Base-by-base conservation (phyloP, 2,797 vertebrate genomes). In the Aeoliscus strigatus region DNA sequence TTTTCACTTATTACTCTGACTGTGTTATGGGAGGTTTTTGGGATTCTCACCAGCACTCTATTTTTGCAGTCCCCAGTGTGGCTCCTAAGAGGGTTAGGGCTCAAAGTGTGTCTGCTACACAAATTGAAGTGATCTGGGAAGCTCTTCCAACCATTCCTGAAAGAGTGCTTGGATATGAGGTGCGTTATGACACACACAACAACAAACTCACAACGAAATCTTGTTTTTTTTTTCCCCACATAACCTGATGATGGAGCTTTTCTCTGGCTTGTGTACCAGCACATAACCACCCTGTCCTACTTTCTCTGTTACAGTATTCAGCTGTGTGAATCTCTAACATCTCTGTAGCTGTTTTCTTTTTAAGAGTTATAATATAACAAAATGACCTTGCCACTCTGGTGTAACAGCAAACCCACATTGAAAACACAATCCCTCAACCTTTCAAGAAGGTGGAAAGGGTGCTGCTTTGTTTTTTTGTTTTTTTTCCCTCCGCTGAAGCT, bases 151-250 rank as follows among this genome's bases (percentile, higher is more conserved):
- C 85, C 74, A 84, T 85, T 14, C 86, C 90, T 30, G 93, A 94
- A 39, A 89, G 89, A 80, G 87, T 97, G 43, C 90, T 96, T 7
- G 94, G 94, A 74, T 96, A 94, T 9, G 93, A 97, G 93, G 94
- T 97, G 81, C 51, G 47, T 40, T 38, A 36, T 30, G 16, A n/a
- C n/a, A 57, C 30, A 50, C 39, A 17, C 29, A 35, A 27, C 12
- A 30, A 57, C 33, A 55, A 49, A 32, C 52, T 40, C 2, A 9
- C n/a, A n/a, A n/a, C n/a, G n/a, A n/a, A n/a, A n/a, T 45, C 30
- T 17, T 49, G 10, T 24, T 9, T 41, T 32, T 33, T 10, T 33
- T 15, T 12, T 9, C 18, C 23, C n/a, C 26, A 27, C 57, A 54
- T 31, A 43, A 51, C 11, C 37, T 29, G 29, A 48, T 73, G 40